A percentile compares a stretch with the other conserved stretches of the same genome.
These are phyloP conservation scores for Ypsolopha sequella DNA, from an alignment of 2,888 invertebrate species.

Conservation along the genomic window DNA sequence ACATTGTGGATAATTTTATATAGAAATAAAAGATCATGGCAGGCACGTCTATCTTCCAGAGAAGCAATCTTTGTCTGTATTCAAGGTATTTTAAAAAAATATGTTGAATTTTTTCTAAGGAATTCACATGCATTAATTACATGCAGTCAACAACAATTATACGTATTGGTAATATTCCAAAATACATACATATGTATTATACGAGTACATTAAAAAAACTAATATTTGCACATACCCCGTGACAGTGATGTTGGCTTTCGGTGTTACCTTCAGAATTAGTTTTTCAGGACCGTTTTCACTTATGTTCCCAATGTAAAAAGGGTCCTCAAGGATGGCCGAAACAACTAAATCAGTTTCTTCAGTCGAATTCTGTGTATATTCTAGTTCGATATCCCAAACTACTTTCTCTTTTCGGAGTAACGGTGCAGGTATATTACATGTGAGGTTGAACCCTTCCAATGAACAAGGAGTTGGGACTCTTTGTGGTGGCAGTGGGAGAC, in stretches of 20 bases:
- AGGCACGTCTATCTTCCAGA: no score
- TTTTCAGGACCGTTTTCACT: conserved; percentile 23
- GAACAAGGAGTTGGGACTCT: conserved; percentile 43
- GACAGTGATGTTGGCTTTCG: conserved; percentile 31
- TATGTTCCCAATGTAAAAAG: conserved; percentile 29
- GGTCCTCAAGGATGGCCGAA: conserved; percentile 31
- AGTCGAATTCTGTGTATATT: conserved; percentile 28
- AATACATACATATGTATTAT: no score
- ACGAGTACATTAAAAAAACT: no score
- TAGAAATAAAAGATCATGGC: no score
- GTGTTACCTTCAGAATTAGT: conserved; percentile 25
- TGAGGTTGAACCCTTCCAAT: conserved; percentile 30
- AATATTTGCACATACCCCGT: conserved; percentile 29
- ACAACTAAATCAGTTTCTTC: conserved; percentile 24
- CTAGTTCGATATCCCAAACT: conserved; percentile 46
- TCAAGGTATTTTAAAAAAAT: no score
- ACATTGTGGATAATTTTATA: no score
- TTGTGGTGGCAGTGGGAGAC: conserved; percentile 35
- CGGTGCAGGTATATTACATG: conserved; percentile 41
- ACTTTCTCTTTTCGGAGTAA: conserved; percentile 30
- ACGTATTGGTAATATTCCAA: no score
- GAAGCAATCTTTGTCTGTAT: no score
- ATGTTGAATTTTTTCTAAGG: no score
- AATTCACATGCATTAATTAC: no score
- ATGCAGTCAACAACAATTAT: no score